These are phyloP conservation scores for Apus apus DNA, from an alignment of 2,113 vertebrate species.

Conservation along the genomic window DNA sequence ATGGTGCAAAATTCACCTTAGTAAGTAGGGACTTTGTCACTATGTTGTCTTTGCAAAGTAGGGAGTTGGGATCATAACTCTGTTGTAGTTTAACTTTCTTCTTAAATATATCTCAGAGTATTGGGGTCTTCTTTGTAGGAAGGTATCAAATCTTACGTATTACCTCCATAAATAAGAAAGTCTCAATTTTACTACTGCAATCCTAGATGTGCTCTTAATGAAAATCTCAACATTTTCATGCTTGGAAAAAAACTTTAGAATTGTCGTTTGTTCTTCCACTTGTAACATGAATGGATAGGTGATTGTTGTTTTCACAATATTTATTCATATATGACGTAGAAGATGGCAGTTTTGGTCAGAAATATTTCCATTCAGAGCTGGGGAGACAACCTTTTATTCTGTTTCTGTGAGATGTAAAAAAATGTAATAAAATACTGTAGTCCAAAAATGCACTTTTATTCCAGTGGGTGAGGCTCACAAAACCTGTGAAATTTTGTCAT, in stretches of 20 bases:
- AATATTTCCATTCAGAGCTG: neutral
- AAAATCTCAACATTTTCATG: neutral
- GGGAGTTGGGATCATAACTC: neutral
- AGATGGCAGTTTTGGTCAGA: neutral
- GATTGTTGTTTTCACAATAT: neutral
- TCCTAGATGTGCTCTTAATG: neutral
- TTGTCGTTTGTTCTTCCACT: neutral
- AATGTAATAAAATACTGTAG: neutral
- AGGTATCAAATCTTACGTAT: fast-evolving
- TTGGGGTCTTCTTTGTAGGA: neutral
- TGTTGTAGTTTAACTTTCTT: neutral
- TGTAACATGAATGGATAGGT: fast-evolving
- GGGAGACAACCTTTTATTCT: neutral
- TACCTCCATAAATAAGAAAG: neutral
- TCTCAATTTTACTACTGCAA: neutral
- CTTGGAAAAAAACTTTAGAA: neutral
- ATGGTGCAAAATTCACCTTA: neutral
- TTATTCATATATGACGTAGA: neutral
- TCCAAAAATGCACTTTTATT: neutral
- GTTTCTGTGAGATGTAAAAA: neutral
- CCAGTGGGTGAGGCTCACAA: neutral
- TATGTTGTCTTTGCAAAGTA: neutral
- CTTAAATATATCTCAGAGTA: neutral
- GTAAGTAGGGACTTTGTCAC: neutral
- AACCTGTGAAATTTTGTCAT: neutral